These are phyloP conservation scores for Halictus rubicundus DNA, from an alignment of 1,140 invertebrate genomes.

Conservation along the genomic window DNA sequence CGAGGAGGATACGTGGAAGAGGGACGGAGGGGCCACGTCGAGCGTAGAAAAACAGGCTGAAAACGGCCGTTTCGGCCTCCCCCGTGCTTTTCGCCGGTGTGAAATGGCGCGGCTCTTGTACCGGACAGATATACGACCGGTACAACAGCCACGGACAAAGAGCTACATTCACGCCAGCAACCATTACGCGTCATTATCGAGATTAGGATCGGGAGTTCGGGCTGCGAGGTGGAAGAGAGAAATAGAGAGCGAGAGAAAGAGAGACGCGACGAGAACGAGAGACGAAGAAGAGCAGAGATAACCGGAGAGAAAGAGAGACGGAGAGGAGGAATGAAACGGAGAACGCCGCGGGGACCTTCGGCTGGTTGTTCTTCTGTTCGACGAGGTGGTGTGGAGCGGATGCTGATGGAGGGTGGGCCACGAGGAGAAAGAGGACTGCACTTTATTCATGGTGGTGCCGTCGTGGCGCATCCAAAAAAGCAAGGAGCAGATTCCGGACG, in stretches of 20 bases:
- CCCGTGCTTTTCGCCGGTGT: constrained; percentile 68
- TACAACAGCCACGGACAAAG: constrained; percentile 75
- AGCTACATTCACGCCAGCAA: constrained; percentile 78
- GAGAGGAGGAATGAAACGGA: constrained; percentile 41
- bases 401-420: constrained; percentile 30
- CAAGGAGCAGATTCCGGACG: constrained; percentile 13
- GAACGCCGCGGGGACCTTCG: constrained; percentile 49
- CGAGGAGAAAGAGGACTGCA: constrained; percentile 28
- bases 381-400: constrained; percentile 52
- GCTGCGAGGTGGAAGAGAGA: constrained; percentile 39
- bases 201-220: constrained; percentile 78
- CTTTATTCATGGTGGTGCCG: constrained; percentile 59
- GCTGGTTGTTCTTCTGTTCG: constrained; percentile 37
- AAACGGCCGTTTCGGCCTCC: constrained; percentile 63
- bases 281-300: constrained; percentile 11
- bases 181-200: constrained; percentile 81
- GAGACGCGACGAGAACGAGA: not conserved
- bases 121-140: constrained; percentile 70
- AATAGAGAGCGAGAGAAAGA: constrained; percentile 33
- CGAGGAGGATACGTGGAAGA: not conserved
- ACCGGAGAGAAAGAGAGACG: constrained; percentile 17
- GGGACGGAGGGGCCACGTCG: not conserved
- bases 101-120: constrained; percentile 70
- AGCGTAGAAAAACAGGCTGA: constrained; percentile 55
- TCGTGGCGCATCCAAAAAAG: constrained; percentile 55